Conservation (phyloP, 2,888 invertebrate species). For the Phyllotreta cruciferae region DNA sequence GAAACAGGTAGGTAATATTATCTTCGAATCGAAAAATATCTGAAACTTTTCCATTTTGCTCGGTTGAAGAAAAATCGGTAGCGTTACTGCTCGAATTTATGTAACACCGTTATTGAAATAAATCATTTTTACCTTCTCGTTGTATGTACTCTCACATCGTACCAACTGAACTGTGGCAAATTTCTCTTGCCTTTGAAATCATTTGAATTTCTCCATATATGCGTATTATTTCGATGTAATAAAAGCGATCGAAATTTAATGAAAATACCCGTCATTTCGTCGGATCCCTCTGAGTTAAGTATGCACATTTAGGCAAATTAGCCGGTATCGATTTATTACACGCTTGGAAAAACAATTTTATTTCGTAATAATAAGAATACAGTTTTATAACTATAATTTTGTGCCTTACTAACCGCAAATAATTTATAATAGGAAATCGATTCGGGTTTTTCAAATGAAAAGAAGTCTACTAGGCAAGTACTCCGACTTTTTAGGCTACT, state of each 20-base stretch:
- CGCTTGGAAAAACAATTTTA: slow-evolving; percentile 3
- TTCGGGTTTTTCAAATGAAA: too few relatives aligned
- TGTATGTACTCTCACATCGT: slow-evolving; percentile 22
- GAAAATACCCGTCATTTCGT: slow-evolving; percentile 16
- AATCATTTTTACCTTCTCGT: slow-evolving; percentile 1
- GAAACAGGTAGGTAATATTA: too few relatives aligned
- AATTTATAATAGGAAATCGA: too few relatives aligned
- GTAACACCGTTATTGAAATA: slow-evolving; percentile 16
- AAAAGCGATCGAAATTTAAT: slow-evolving; percentile 5
- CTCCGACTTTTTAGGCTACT: too few relatives aligned
- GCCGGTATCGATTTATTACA: slow-evolving; percentile 11
- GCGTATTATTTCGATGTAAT: slow-evolving; percentile 1
- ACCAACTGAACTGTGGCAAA: slow-evolving; percentile 25
- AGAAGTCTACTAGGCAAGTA: too few relatives aligned
- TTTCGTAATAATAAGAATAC: background rate
- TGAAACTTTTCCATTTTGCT: too few relatives aligned
- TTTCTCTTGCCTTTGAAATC: slow-evolving; percentile 23
- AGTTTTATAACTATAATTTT: too few relatives aligned
- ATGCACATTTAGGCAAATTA: slow-evolving; percentile 5
- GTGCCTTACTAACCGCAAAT: too few relatives aligned
- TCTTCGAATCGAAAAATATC: too few relatives aligned
- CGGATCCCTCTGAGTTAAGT: slow-evolving; percentile 11
- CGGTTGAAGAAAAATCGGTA: background rate
- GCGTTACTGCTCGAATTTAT: slow-evolving; percentile 11
- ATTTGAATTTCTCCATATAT: slow-evolving; percentile 16